phyloP scores from a whole-genome alignment of 2,113 vertebrate species.

The Erpornis zantholeuca region DNA sequence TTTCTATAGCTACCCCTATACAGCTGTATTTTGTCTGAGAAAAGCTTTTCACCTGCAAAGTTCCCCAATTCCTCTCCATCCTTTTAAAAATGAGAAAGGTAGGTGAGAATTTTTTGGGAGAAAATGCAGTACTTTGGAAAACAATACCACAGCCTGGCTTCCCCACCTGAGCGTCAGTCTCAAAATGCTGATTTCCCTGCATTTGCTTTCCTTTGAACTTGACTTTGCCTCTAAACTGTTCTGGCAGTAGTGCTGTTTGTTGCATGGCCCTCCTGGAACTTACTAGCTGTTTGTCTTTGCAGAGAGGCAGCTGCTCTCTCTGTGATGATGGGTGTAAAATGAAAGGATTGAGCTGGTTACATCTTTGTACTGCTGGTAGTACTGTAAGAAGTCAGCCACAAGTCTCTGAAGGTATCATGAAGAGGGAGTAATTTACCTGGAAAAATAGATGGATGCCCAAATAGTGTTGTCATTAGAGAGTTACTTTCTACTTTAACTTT shows the following conservation, averaged over 20 bases:
- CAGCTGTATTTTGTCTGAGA: not conserved
- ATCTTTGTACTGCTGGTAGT: not conserved
- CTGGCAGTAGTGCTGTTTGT: not conserved
- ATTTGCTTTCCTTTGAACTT: not conserved
- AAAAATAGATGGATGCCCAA: constrained; percentile 6
- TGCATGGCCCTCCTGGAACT: not conserved
- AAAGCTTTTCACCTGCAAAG: not conserved
- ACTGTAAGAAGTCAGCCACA: not conserved
- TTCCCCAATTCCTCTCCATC: not conserved
- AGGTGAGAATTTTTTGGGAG: not conserved
- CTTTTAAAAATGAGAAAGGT: not conserved
- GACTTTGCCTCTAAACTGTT: not conserved
- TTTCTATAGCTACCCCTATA: not conserved
- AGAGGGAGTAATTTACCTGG: not conserved
- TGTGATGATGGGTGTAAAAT: not conserved
- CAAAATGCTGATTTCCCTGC: not conserved
- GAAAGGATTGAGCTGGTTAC: not conserved
- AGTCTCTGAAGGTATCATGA: not conserved
- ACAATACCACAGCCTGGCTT: not conserved
- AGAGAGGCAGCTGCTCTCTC: not conserved
- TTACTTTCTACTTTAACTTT: not conserved
- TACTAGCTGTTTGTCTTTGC: not conserved
- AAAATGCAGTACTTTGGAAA: not conserved
- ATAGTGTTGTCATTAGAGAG: not conserved
- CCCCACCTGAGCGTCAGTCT: not conserved